Percentiles rank a stretch among this genome's conserved stretches.
Conservation (phyloP, 2,888 invertebrate genomes). For the Epistrophe grossulariae region DNA sequence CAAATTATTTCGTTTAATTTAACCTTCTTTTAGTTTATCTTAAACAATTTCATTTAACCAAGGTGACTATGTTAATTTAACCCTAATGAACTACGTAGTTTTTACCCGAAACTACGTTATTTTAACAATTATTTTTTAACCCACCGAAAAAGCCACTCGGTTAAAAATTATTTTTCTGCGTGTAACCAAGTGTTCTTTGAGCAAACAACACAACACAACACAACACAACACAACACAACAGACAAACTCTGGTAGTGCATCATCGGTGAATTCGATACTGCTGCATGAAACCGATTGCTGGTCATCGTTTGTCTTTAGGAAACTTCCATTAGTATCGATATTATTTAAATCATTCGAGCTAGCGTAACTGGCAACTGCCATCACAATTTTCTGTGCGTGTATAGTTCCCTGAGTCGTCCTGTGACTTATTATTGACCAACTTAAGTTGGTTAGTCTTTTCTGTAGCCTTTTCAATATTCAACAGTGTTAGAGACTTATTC, state of each 20-base stretch:
- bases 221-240: too few species aligned
- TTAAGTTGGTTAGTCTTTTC: slow-evolving; percentile 78
- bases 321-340: slow-evolving; percentile 78
- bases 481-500: slow-evolving; percentile 78
- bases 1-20: too few species aligned
- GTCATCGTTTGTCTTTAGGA: slow-evolving; percentile 77
- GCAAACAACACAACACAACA: slow-evolving; percentile 90
- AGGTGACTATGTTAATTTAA: too few species aligned
- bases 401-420: slow-evolving; percentile 82
- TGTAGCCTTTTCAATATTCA: slow-evolving; percentile 80
- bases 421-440: slow-evolving; percentile 52
- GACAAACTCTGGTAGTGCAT: slow-evolving; percentile 84
- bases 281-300: slow-evolving; percentile 79
- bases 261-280: slow-evolving; percentile 79
- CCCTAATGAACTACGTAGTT: too few species aligned
- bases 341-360: slow-evolving; percentile 80
- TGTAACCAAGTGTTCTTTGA: slow-evolving; percentile 91
- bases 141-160: too few species aligned
- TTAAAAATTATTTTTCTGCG: too few species aligned
- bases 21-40: too few species aligned
- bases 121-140: too few species aligned
- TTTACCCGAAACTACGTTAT: too few species aligned
- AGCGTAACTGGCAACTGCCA: slow-evolving; percentile 78
- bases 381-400: slow-evolving; percentile 81
- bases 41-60: too few species aligned